A percentile compares a stretch with the other conserved stretches of the same genome.
Evolutionary conservation across 1,140 invertebrate species (phyloP).

Genomic region (Charaxes varanes): DNA sequence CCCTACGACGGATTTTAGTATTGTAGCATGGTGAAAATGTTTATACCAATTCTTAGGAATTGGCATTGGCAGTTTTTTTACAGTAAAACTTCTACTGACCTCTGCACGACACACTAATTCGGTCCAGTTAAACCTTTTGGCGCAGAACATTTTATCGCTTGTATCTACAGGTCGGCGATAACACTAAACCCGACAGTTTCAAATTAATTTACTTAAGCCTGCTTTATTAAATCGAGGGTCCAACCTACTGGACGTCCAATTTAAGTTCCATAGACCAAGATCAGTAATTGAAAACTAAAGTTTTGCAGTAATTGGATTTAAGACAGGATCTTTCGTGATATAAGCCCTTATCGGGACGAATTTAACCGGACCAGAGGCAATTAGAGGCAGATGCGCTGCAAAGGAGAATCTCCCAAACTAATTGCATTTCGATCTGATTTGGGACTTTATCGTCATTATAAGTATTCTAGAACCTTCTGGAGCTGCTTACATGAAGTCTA

Average conservation of each 20-base stretch:
- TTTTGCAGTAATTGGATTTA: conserved; percentile 31
- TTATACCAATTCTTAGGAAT: too few species aligned
- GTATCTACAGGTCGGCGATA: too few species aligned
- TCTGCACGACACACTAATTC: too few species aligned
- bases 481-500: too few species aligned
- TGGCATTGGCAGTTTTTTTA: too few species aligned
- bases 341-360: conserved; percentile 33
- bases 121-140: too few species aligned
- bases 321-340: conserved; percentile 34
- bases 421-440: conserved; percentile 15
- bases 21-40: too few species aligned
- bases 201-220: conserved; percentile 11
- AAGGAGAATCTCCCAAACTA: conserved; percentile 15
- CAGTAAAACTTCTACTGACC: too few species aligned
- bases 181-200: conserved; percentile 1
- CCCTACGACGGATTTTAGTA: too few species aligned
- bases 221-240: conserved; percentile 8
- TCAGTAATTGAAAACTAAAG: conserved; percentile 37
- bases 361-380: conserved; percentile 32
- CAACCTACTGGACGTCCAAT: conserved; percentile 8
- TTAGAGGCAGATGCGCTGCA: conserved; percentile 26
- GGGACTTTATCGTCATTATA: conserved; percentile 6
- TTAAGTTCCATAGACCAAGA: conserved; percentile 27
- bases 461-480: too few species aligned
- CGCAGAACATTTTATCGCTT: too few species aligned